Evolutionary conservation across 2,797 vertebrate species (phyloP), one percentile per base, ranked within the genome.

Genomic region (Siniperca scherzeri): DNA sequence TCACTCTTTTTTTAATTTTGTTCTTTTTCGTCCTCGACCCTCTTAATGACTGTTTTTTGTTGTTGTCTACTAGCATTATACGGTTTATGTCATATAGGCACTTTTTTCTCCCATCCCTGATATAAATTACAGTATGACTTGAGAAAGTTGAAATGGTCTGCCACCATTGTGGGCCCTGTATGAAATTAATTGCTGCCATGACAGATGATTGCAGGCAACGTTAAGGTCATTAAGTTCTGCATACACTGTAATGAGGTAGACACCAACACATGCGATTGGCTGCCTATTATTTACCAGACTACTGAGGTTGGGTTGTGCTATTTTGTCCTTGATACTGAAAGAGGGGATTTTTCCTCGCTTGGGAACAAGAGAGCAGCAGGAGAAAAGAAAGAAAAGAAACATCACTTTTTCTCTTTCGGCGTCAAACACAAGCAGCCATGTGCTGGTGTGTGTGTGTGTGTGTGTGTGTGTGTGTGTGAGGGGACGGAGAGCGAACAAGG

Each of bases 281-380:
- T 92, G 95, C 93, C 92, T 95, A 93, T 97, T 97, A 93, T 95
- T 97, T 97, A 96, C 95, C 95, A 91, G 95, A 90, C 93, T 76
- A 84, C 91, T 78, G 89, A 89, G 92, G 93, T 93, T 85, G 91
- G 90, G 69, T 90, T 62, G 91, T 92, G 92, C 94, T 92, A 76
- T 80, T 84, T 88, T 88, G 84, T 87, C 87, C 91, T 94, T 91
- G 90, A 92, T 92, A 93, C 91, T 77, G 87, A 89, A 60, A 88
- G 68, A 85, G 68, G 83, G 62, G 52, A 84, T 86, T 89, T 89
- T 85, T 86, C 78, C 83, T 74, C 83, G 17, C 87, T 81, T 38
- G 66, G 79, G 81, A 91, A 85, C 89, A 81, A 83, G 77, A 80
- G 68, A 89, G 84, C 79, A 62, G 87, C 17, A 80, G 44, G 91